These are phyloP conservation scores for Antheraea yamamai DNA, from an alignment of 2,888 invertebrate species.

Conservation along the genomic window DNA sequence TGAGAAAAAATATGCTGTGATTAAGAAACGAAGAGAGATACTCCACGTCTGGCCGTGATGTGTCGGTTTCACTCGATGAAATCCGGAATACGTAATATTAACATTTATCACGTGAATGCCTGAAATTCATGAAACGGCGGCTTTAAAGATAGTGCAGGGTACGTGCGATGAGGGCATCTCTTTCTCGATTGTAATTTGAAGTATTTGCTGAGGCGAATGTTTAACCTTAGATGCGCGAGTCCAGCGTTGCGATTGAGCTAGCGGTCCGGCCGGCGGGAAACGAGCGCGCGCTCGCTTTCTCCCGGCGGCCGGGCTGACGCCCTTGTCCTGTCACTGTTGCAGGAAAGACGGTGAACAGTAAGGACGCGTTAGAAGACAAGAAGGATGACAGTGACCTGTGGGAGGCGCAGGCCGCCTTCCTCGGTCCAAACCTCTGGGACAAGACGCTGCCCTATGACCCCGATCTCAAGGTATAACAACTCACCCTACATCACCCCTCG, in stretches of 20 bases:
- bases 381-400: constrained; percentile 93
- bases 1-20: too few species aligned
- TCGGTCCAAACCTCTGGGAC: constrained; percentile 98
- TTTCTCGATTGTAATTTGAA: background rate
- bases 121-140: background rate
- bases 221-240: background rate
- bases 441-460: constrained; percentile 95
- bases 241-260: background rate
- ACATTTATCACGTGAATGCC: background rate
- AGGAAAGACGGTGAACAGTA: constrained; percentile 84
- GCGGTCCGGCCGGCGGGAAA: constrained; percentile 21
- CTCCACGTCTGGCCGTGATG: too few species aligned
- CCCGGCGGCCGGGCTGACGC: constrained; percentile 58
- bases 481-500: constrained; percentile 63
- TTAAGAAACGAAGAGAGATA: too few species aligned
- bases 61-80: background rate
- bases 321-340: constrained; percentile 70
- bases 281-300: constrained; percentile 24
- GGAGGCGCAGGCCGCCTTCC: constrained; percentile 97
- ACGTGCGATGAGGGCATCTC: background rate
- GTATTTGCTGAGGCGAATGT: constrained; percentile 39
- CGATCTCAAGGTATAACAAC: constrained; percentile 95
- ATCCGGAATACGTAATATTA: background rate
- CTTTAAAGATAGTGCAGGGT: background rate
- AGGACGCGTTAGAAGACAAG: constrained; percentile 85